Base-by-base conservation (phyloP, 2,888 invertebrate species). In the Sarcophaga caerulescens region DNA sequence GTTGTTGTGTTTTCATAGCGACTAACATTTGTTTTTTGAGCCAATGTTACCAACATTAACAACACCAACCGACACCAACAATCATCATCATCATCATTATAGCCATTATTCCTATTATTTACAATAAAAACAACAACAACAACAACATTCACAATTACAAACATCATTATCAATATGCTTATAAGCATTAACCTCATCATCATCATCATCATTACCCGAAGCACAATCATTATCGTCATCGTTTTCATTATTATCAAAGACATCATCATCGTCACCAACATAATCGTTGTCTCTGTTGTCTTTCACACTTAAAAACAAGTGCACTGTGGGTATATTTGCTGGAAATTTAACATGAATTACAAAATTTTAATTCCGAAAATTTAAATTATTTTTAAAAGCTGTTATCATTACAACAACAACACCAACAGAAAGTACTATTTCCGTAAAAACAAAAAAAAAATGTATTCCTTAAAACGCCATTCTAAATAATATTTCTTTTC, bases 281-380 rank as follows among this genome's bases (percentile, higher is more conserved):
- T 73, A 47, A 25, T 62, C 23, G 19, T 74, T 23, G 14, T 73
- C 3, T 19, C 47, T 44, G 45, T 60, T 47, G 25, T 78, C 69
- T 45, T 79, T 69, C 21, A 60, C 47, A 65, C 45, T 79, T 65
- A 23, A 75, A 52, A 21, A 70, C 63, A 84, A 84, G 60, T 80
- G 65, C 17, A 52, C 52, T 52, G 52, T 52, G 52, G 35, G 10
- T 35, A 35, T 47, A 11, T 45, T 60, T 75, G 70, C 75, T 84
- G 69, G n/a, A n/a, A n/a, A n/a, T n/a, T n/a, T n/a, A n/a, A n/a
- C n/a, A n/a, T n/a, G n/a, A n/a, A n/a, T n/a, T n/a, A n/a, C n/a
- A n/a, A n/a, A n/a, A n/a, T n/a, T n/a, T n/a, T n/a, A n/a, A n/a
- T n/a, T n/a, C n/a, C n/a, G n/a, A n/a, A n/a, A n/a, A n/a, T n/a